Conservation (phyloP, 2,113 vertebrate genomes). For the Monopterus albus region DNA sequence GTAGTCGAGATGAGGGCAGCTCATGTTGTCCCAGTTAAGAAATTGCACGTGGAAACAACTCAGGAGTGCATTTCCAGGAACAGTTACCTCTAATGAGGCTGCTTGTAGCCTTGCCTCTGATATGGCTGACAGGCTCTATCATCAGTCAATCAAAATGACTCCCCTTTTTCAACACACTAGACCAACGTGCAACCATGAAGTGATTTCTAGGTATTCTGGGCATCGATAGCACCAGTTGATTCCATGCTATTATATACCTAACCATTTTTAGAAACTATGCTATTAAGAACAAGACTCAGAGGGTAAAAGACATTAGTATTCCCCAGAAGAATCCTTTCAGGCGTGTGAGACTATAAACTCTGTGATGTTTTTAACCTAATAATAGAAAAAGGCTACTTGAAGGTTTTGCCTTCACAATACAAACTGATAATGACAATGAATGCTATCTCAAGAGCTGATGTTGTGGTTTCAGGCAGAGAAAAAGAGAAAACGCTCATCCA, state of each 20-base stretch:
- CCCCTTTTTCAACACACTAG: neutral
- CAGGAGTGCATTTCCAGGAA: conserved; percentile 6
- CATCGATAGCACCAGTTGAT: neutral
- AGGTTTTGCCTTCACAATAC: conserved; percentile 16
- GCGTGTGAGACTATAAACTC: conserved; percentile 45
- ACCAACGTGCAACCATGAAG: conserved; percentile 10
- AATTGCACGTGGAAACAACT: conserved; percentile 16
- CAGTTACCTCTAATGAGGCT: conserved; percentile 37
- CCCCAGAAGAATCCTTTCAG: conserved; percentile 39
- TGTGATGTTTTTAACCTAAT: conserved; percentile 32
- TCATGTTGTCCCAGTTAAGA: conserved; percentile 30
- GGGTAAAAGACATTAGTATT: conserved; percentile 27
- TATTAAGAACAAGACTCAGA: neutral
- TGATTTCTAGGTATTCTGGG: neutral
- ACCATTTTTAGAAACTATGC: neutral
- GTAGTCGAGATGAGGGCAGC: conserved; percentile 12
- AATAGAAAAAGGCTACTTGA: conserved; percentile 40
- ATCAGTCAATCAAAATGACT: neutral
- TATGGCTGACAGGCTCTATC: conserved; percentile 19
- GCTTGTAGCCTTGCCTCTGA: conserved; percentile 23
- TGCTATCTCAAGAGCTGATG: conserved; percentile 22
- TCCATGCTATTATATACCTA: neutral
- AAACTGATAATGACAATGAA: conserved; percentile 19
- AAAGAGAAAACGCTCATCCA: conserved; percentile 9
- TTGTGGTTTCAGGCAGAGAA: conserved; percentile 21